Base-by-base conservation (phyloP, 2,888 invertebrate genomes). In the Desoria tigrina region DNA sequence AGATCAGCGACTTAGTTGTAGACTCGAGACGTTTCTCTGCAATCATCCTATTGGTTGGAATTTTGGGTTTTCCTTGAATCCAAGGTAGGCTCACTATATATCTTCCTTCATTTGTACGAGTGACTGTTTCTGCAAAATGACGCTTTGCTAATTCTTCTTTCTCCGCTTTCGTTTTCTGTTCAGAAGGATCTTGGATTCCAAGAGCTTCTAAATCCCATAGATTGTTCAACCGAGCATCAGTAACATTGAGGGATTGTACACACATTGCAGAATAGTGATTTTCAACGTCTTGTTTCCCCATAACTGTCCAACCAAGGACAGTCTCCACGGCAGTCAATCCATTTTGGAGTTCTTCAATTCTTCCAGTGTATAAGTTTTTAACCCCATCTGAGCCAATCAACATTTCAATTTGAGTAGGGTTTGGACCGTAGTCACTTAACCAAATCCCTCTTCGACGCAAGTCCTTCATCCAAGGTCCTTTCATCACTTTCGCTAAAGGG, bases 11-110 rank as follows among this genome's bases (percentile, higher is more conserved):
- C 4, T 54, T 65, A 3, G 42, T 65, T 1, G 60, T 21, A 28
- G 2, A 27, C 14, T 6, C 14, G n/a, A 65, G 27, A 18, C 60
- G 23, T 39, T 55, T 59, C n/a, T 53, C 64, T 1, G 64, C 60
- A 9, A 59, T 7, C 9, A 2, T 1, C 1, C 60, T 26, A 27
- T 62, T 66, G 18, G 2, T 37, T 4, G 59, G 18, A 2, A 79
- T 55, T 14, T 72, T 74, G 1, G 77, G 77, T 65, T 78, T 77
- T 54, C 73, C 76, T n/a, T 11, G n/a, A 2, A 42, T 26, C 77
- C 76, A 78, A 7, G 79, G 78, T n/a, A 79, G n/a, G n/a, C n/a
- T n/a, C n/a, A n/a, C n/a, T n/a, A n/a, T n/a, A n/a, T n/a, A n/a
- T n/a, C n/a, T n/a, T 6, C 77, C 76, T 16, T 77, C 71, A 6